Conservation (phyloP, 2,797 vertebrate genomes). For the Sciurus carolinensis region DNA sequence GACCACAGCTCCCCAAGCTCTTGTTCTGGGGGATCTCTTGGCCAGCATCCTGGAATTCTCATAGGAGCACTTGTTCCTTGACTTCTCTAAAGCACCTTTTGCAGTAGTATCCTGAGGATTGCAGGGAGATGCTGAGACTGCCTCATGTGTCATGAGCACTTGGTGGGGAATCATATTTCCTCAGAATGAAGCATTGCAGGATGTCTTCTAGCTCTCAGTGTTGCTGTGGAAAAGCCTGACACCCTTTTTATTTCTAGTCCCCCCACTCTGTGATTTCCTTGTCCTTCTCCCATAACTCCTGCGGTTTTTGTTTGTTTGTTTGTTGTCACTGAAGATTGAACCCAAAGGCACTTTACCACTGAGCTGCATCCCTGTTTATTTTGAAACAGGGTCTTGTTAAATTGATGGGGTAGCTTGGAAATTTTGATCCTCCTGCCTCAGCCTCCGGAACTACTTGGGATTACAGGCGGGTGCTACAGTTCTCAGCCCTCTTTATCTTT, state of each 20-base stretch:
- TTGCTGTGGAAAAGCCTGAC: background rate
- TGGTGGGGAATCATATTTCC: background rate
- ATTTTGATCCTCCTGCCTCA: too few relatives aligned
- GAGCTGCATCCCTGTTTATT: too few relatives aligned
- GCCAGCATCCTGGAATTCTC: background rate
- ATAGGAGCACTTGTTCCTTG: background rate
- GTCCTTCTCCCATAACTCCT: background rate
- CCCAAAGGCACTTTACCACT: too few relatives aligned
- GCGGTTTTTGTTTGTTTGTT: too few relatives aligned
- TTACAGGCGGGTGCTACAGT: too few relatives aligned
- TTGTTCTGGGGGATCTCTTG: background rate
- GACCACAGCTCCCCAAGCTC: background rate
- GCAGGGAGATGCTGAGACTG: background rate
- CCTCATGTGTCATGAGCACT: background rate
- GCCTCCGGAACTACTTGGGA: too few relatives aligned
- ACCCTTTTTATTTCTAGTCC: background rate
- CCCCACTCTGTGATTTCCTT: background rate
- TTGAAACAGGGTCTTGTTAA: too few relatives aligned
- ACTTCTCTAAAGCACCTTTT: slow-evolving; percentile 35
- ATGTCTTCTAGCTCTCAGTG: background rate
- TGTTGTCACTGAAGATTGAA: too few relatives aligned
- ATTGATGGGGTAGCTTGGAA: too few relatives aligned
- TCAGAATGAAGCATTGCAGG: background rate
- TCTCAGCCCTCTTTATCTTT: background rate
- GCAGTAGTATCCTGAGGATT: background rate